Evolutionary conservation across 2,113 vertebrate species (phyloP).

Genomic region (Dasyurus viverrinus): DNA sequence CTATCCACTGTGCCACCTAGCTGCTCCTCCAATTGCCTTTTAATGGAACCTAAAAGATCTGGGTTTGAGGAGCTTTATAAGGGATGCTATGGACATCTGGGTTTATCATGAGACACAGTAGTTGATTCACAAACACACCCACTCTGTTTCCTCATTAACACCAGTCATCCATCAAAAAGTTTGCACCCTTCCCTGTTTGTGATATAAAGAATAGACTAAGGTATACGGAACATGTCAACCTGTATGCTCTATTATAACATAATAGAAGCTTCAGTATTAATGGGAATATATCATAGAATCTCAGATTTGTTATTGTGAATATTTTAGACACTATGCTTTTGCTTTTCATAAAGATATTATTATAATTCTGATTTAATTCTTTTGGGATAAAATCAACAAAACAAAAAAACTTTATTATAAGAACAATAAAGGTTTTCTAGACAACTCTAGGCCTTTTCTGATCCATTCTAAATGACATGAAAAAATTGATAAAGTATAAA

Average conservation of each 20-base stretch:
- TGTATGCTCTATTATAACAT: neutral
- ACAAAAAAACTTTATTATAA: neutral
- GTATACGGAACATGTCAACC: neutral
- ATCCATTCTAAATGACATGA: neutral
- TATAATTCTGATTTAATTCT: neutral
- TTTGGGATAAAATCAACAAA: neutral
- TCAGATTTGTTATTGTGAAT: neutral
- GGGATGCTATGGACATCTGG: neutral
- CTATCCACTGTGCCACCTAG: too few relatives aligned
- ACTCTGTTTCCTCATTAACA: neutral
- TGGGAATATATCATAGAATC: neutral
- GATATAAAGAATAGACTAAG: neutral
- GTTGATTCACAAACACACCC: neutral
- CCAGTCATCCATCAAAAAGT: neutral
- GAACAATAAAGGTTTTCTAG: neutral
- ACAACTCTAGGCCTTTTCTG: neutral
- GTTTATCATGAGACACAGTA: neutral
- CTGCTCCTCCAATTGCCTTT: neutral
- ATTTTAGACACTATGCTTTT: slow-evolving; percentile 26
- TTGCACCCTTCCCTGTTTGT: neutral
- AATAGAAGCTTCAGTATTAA: slow-evolving; percentile 1
- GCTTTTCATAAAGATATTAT: slow-evolving; percentile 6
- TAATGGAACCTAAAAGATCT: neutral
- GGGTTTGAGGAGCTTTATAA: neutral
- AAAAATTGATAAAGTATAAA: neutral